Conservation (phyloP, 2,888 invertebrate genomes). For the Melipona bicolor region DNA sequence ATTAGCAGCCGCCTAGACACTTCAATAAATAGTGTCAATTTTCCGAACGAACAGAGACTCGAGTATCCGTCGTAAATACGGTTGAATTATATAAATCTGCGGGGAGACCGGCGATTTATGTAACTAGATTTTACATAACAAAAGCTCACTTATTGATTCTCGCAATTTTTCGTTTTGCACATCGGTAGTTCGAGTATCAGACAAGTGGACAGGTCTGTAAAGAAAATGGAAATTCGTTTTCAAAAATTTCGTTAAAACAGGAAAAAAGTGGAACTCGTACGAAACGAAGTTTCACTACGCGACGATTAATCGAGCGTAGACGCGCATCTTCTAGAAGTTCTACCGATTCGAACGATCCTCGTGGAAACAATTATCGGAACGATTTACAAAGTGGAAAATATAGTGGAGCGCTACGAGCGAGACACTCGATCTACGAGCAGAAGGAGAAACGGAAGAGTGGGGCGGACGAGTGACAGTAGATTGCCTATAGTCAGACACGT, state of each 20-base stretch:
- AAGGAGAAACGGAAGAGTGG: background rate
- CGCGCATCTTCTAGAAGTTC: background rate
- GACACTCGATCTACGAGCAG: background rate
- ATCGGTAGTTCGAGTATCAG: too few relatives aligned
- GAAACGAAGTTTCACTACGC: too few relatives aligned
- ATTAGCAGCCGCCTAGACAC: background rate
- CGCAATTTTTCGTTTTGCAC: too few relatives aligned
- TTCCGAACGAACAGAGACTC: background rate
- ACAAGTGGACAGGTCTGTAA: too few relatives aligned
- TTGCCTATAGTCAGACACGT: slow-evolving; percentile 6
- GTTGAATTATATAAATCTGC: too few relatives aligned
- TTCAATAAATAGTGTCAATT: background rate
- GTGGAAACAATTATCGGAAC: background rate
- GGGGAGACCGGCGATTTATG: too few relatives aligned
- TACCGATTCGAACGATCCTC: background rate
- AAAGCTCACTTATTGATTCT: too few relatives aligned
- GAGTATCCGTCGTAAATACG: background rate
- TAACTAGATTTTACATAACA: too few relatives aligned
- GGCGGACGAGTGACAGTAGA: slow-evolving; percentile 4
- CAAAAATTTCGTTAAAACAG: too few relatives aligned
- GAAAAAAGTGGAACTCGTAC: too few relatives aligned
- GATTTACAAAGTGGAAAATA: background rate
- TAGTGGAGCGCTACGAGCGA: background rate
- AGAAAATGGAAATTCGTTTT: too few relatives aligned
- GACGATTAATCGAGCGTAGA: background rate